Evolutionary conservation across 1,140 invertebrate species (phyloP).

Genomic region (Zaprionus ornatus): DNA sequence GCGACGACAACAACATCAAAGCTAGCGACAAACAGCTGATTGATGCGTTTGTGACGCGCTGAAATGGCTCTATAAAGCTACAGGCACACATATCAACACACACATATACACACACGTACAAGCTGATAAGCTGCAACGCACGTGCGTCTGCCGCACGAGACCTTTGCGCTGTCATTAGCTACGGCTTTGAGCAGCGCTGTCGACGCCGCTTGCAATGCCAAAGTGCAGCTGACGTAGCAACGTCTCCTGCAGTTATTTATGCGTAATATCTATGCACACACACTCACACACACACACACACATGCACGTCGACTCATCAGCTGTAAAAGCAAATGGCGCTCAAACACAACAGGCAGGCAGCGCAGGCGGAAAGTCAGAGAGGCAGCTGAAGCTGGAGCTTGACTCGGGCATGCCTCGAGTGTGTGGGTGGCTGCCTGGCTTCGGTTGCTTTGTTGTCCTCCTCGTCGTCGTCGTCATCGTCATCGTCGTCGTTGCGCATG

Average conservation of each 20-base stretch:
- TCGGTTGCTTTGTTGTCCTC: constrained; percentile 32
- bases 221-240: neutral
- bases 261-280: constrained; percentile 76
- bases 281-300: neutral
- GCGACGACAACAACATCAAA: constrained; percentile 53
- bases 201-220: constrained; percentile 38
- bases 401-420: neutral
- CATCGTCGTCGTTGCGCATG: constrained; percentile 36
- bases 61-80: constrained; percentile 42
- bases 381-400: neutral
- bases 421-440: constrained; percentile 6
- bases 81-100: neutral
- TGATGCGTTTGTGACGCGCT: constrained; percentile 59
- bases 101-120: neutral
- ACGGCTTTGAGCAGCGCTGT: constrained; percentile 17
- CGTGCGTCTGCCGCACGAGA: neutral
- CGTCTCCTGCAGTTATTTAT: constrained; percentile 65
- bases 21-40: constrained; percentile 63
- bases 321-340: constrained; percentile 42
- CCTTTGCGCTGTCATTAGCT: constrained; percentile 7
- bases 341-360: constrained; percentile 22
- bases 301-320: constrained; percentile 48
- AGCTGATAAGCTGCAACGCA: neutral
- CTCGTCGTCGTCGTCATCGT: neutral
- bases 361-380: neutral